These are phyloP conservation scores for Tylochromis polylepis DNA, from an alignment of 2,113 vertebrate genomes.

Conservation along the genomic window DNA sequence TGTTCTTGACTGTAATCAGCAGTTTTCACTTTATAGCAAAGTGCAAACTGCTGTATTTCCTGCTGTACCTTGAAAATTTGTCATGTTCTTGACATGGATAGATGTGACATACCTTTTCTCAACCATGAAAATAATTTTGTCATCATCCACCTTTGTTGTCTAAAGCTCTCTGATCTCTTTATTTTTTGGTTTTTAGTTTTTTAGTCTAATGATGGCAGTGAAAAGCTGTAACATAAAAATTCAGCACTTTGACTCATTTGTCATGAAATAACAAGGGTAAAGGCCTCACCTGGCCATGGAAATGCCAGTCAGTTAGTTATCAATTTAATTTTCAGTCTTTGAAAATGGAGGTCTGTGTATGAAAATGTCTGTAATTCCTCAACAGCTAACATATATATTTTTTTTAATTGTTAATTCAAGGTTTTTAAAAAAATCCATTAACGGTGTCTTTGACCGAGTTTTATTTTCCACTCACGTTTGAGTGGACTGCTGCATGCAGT, in stretches of 20 bases:
- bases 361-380: neutral
- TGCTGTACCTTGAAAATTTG: neutral
- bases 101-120: neutral
- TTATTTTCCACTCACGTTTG: neutral
- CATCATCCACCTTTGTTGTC: neutral
- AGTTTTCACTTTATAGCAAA: neutral
- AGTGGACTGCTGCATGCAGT: neutral
- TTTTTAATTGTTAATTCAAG: neutral
- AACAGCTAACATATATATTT: neutral
- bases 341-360: neutral
- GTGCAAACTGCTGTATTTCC: neutral
- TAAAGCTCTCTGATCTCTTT: neutral
- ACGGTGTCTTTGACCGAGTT: neutral
- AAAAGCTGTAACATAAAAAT: neutral
- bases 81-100: neutral
- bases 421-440: neutral
- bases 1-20: neutral
- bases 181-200: neutral
- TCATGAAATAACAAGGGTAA: neutral
- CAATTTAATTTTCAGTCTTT: neutral
- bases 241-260: neutral
- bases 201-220: neutral
- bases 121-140: neutral
- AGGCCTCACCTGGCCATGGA: neutral
- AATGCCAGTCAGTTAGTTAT: neutral